Conservation (phyloP, 2,888 invertebrate species). For the Pyrocoelia pectoralis region DNA sequence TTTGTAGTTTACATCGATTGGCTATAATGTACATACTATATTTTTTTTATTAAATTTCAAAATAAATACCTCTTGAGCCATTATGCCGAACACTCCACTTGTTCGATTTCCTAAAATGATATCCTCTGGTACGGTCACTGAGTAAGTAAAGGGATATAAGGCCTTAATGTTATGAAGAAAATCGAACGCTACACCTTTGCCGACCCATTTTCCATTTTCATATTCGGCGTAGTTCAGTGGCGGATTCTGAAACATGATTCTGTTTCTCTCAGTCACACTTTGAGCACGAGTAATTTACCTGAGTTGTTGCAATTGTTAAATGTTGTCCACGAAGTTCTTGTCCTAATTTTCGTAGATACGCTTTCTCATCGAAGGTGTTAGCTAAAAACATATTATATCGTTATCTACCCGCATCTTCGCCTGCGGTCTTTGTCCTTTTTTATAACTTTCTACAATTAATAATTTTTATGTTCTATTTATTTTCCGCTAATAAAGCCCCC, state of each 20-base stretch:
- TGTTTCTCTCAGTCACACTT: background rate
- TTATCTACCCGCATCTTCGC: too few species aligned
- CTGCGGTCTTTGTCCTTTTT: too few species aligned
- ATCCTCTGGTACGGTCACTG: constrained; percentile 66
- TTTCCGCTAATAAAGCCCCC: too few species aligned
- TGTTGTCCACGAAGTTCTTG: constrained; percentile 14
- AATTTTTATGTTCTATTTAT: too few species aligned
- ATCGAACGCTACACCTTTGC: constrained; percentile 72
- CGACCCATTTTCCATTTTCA: constrained; percentile 64
- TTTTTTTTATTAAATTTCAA: constrained; percentile 39
- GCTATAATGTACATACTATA: background rate
- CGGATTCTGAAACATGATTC: constrained; percentile 59
- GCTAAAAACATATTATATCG: background rate
- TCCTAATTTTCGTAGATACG: background rate
- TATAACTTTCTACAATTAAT: too few species aligned
- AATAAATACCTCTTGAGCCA: constrained; percentile 68
- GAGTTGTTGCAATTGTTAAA: constrained; percentile 25
- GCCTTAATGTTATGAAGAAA: constrained; percentile 69
- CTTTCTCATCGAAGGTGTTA: background rate
- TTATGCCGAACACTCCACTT: constrained; percentile 69
- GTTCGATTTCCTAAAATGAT: constrained; percentile 66
- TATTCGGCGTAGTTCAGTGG: constrained; percentile 64
- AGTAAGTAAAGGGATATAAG: constrained; percentile 75
- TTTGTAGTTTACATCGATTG: background rate
- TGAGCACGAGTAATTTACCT: constrained; percentile 14